Conservation (phyloP, 2,113 vertebrate genomes). For the Apaloderma vittatum region DNA sequence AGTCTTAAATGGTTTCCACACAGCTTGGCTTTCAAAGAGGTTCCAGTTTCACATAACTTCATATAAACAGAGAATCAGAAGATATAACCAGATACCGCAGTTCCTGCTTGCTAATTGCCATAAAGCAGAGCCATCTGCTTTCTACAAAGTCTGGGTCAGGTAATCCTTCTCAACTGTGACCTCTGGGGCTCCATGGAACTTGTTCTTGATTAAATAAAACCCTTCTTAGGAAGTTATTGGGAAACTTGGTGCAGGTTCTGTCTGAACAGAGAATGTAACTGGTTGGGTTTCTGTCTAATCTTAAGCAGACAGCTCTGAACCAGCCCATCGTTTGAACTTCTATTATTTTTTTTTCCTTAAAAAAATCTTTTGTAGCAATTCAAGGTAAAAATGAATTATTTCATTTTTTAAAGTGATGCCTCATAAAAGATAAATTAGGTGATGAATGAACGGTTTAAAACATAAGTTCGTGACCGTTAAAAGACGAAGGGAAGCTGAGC, state of each 20-base stretch:
- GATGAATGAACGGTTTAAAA: background rate
- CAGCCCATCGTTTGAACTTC: background rate
- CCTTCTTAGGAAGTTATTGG: slow-evolving; percentile 61
- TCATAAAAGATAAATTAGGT: slow-evolving; percentile 34
- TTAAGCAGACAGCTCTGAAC: slow-evolving; percentile 25
- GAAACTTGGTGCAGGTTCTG: slow-evolving; percentile 48
- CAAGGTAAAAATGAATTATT: slow-evolving; percentile 22
- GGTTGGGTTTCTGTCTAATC: slow-evolving; percentile 43
- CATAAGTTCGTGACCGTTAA: background rate
- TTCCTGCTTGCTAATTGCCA: slow-evolving; percentile 81
- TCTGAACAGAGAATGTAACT: slow-evolving; percentile 50
- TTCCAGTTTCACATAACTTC: slow-evolving; percentile 78
- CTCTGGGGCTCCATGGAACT: slow-evolving; percentile 63
- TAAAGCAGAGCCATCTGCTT: slow-evolving; percentile 81
- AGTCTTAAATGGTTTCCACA: slow-evolving; percentile 78
- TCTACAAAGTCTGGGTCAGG: slow-evolving; percentile 73
- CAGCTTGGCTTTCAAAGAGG: slow-evolving; percentile 77
- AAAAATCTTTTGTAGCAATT: background rate
- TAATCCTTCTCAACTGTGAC: slow-evolving; percentile 74
- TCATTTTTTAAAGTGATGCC: slow-evolving; percentile 11
- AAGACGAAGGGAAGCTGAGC: background rate
- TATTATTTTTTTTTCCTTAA: background rate
- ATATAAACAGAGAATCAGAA: slow-evolving; percentile 79
- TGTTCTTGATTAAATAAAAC: slow-evolving; percentile 71
- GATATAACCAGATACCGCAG: slow-evolving; percentile 74